Evolutionary conservation across 2,797 vertebrate species (phyloP), one percentile per base, ranked within the genome.

Genomic region (Pseudochromis fuscus): DNA sequence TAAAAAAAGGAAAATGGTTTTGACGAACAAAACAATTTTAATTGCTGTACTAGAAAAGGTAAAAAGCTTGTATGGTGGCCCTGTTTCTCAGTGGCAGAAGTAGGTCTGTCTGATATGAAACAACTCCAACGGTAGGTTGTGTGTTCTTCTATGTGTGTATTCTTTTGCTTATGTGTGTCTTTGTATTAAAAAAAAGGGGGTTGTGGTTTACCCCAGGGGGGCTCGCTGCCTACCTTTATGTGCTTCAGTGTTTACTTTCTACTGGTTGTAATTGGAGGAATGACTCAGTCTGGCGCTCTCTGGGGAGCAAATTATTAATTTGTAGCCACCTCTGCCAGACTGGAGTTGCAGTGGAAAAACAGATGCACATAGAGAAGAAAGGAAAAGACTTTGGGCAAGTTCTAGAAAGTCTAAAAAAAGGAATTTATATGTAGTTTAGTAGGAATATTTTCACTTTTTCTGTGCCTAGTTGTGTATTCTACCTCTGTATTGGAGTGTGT

Each of bases 221-320:
- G 52, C 65, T 64, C 63, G 35, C 52, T 71, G 60, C 70, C 67
- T 82, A 77, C 76, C 67, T 86, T 82, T 57, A 80, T 83, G 59
- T 75, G 73, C 61, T 75, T 28, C 55, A 76, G 71, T 82, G 84
- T 90, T 91, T 88, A 86, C 78, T 84, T 84, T 89, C 71, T 71
- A 66, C 72, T 59, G 13, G 66, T 74, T 87, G 81, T 91, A 90
- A 91, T 87, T 90, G 82, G 78, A 77, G 75, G 72, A 87, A 79
- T 86, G 82, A 89, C 79, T 93, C 82, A 82, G 77, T 83, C 42
- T 64, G 68, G 21, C 6, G 15, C 62, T 87, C 88, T 85, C 85
- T 1, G 49, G 88, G 81, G 87, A 87, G 46, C 71, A 87, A 83
- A 92, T 92, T 87, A 92, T 88, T 89, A 86, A 87, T 88, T 76